A percentile compares a stretch with the other conserved stretches of the same genome.
Evolutionary conservation across 1,140 invertebrate genomes (phyloP).

Genomic region (Uloborus diversus): DNA sequence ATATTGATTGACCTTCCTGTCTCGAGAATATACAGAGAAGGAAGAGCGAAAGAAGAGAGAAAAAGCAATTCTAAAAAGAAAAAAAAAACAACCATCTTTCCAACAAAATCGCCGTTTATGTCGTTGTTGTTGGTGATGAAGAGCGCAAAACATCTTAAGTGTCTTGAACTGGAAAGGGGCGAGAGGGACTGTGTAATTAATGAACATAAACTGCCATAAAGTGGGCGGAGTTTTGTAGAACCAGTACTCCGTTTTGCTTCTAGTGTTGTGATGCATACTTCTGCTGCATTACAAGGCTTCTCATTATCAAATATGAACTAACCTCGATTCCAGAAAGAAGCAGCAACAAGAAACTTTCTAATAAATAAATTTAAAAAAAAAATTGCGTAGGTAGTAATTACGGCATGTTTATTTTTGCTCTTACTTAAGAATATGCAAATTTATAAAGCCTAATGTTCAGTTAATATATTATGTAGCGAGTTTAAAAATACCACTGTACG

Average conservation of each 20-base stretch:
- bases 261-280: neutral
- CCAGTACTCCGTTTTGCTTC: neutral
- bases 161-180: neutral
- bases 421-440: too few species aligned
- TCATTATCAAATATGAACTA: neutral
- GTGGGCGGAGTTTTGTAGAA: neutral
- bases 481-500: too few species aligned
- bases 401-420: neutral
- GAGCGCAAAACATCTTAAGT: slow-evolving; percentile 10
- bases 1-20: slow-evolving; percentile 19
- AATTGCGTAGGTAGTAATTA: too few species aligned
- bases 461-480: too few species aligned
- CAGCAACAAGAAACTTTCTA: neutral
- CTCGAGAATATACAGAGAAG: too few species aligned
- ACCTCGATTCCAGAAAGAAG: neutral
- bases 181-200: slow-evolving; percentile 20
- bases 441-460: too few species aligned
- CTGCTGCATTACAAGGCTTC: neutral
- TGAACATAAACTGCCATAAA: slow-evolving; percentile 15
- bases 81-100: neutral
- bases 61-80: neutral
- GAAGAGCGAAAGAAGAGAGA: neutral
- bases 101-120: slow-evolving; percentile 8
- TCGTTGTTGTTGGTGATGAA: slow-evolving; percentile 32
- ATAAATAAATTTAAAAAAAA: neutral